Conservation (phyloP, 1,140 invertebrate species). For the Periplaneta americana region DNA sequence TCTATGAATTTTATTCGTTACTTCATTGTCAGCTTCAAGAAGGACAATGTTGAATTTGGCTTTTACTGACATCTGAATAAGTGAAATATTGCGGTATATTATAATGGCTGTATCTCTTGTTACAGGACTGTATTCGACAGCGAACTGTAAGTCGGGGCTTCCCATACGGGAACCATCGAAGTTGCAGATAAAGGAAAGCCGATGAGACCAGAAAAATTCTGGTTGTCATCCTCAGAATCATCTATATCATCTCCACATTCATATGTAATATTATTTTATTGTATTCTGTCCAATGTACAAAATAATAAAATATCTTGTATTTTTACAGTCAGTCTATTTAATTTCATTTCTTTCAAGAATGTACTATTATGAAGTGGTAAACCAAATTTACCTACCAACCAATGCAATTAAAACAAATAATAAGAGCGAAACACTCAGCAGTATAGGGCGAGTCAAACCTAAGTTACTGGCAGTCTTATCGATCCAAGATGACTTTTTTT, state of each 20-base stretch:
- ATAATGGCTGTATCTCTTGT: neutral
- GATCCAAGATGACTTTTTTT: no score
- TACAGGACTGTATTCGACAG: neutral
- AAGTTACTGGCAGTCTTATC: no score
- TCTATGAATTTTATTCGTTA: no score
- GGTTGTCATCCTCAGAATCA: neutral
- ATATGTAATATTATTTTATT: neutral
- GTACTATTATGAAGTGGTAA: no score
- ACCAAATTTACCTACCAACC: no score
- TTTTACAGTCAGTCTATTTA: neutral
- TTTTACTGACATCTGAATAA: no score
- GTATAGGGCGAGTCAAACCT: no score
- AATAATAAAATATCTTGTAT: neutral
- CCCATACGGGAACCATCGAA: neutral
- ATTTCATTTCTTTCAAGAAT: neutral
- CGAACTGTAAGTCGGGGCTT: neutral
- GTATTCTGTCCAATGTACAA: neutral
- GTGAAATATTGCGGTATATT: neutral
- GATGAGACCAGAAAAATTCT: no score
- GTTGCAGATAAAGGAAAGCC: neutral
- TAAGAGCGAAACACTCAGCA: no score
- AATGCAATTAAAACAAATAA: no score
- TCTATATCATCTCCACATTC: neutral
- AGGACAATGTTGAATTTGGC: no score
- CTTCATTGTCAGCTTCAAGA: no score